These are phyloP conservation scores for Neopelma chrysocephalum DNA, from an alignment of 2,797 vertebrate genomes.

Conservation along the genomic window DNA sequence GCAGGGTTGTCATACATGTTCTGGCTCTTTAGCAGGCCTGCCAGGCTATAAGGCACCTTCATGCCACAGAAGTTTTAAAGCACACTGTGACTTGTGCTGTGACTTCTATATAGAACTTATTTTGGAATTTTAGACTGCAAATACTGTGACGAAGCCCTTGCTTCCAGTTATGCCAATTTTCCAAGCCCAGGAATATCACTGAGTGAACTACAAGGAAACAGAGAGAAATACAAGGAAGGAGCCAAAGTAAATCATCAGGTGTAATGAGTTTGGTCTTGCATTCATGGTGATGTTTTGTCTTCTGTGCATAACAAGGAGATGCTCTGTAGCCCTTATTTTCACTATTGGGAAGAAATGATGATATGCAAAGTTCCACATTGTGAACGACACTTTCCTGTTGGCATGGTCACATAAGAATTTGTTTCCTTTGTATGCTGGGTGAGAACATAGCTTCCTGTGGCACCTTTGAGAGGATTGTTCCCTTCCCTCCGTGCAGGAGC, in stretches of 20 bases:
- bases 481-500: background rate
- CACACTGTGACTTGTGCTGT: background rate
- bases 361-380: background rate
- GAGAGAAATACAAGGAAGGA: background rate
- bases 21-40: background rate
- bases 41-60: background rate
- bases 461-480: background rate
- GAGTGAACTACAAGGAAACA: background rate
- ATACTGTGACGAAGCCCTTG: background rate
- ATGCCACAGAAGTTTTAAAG: background rate
- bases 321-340: background rate
- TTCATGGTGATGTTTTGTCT: background rate
- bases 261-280: background rate
- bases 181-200: background rate
- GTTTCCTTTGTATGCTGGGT: background rate
- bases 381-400: accelerated
- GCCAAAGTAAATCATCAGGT: background rate
- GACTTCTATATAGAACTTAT: background rate
- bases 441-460: background rate
- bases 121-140: background rate
- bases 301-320: background rate
- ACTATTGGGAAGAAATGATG: background rate
- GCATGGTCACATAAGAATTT: background rate
- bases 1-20: background rate
- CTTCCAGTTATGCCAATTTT: background rate